phyloP scores from a whole-genome alignment of 2,797 vertebrate species.

The Malurus leucopterus region DNA sequence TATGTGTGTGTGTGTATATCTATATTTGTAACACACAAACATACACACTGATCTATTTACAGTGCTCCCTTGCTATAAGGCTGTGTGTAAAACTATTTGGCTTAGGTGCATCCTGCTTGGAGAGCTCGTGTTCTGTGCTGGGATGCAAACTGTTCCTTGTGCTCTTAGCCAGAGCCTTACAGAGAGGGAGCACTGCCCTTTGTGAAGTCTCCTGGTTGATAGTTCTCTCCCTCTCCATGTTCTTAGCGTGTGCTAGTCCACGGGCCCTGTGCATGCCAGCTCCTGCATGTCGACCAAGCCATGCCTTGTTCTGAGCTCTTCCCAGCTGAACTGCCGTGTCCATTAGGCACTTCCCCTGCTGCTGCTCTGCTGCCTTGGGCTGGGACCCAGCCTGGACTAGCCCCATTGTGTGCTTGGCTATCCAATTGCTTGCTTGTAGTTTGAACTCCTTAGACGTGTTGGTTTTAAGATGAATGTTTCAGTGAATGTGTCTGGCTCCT shows the following conservation, averaged over 20 bases:
- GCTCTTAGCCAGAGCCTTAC: slow-evolving; percentile 33
- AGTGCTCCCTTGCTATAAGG: slow-evolving; percentile 53
- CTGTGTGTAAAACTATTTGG: background rate
- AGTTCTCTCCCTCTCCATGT: slow-evolving; percentile 6
- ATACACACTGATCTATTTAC: background rate
- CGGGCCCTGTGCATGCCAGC: slow-evolving; percentile 38
- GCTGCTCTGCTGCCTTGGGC: background rate
- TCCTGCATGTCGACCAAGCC: slow-evolving; percentile 49
- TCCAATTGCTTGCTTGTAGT: slow-evolving; percentile 50
- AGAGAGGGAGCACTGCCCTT: slow-evolving; percentile 49
- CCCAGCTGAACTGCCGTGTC: background rate
- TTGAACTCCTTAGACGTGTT: slow-evolving; percentile 1
- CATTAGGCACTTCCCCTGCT: slow-evolving; percentile 9
- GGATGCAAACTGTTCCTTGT: background rate
- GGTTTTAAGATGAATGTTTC: background rate
- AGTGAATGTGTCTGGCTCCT: background rate
- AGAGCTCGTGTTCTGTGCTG: background rate
- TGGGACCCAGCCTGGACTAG: slow-evolving; percentile 12
- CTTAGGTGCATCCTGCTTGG: background rate
- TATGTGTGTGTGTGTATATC: background rate
- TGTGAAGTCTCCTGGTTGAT: slow-evolving; percentile 20
- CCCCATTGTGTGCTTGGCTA: slow-evolving; percentile 33
- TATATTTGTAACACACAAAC: background rate
- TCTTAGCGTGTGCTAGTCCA: slow-evolving; percentile 6
- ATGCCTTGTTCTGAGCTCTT: background rate